Percentiles rank a stretch among this genome's conserved stretches.
phyloP scores from a whole-genome alignment of 2,888 invertebrate species.

The Dynastes hyllus region DNA sequence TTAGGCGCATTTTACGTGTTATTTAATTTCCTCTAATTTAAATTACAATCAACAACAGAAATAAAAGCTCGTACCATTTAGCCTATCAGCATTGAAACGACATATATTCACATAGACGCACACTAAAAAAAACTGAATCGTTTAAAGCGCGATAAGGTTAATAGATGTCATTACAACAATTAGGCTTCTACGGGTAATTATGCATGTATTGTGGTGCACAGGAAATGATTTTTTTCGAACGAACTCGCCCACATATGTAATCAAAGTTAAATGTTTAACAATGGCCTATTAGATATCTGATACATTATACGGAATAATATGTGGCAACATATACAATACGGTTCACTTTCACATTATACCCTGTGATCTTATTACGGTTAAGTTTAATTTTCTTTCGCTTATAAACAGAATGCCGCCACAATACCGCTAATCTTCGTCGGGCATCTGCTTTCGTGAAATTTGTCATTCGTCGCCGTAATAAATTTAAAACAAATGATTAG shows the following conservation, averaged over 20 bases:
- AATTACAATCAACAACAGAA: conserved; percentile 26
- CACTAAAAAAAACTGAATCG: conserved; percentile 30
- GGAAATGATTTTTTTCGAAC: conserved; percentile 62
- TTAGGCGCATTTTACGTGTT: conserved; percentile 9
- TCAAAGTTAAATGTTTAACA: conserved; percentile 72
- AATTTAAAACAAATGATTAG: conserved; percentile 27
- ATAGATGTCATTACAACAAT: conserved; percentile 72
- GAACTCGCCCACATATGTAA: conserved; percentile 72
- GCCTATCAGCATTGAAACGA: conserved; percentile 30
- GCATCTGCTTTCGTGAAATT: conserved; percentile 37
- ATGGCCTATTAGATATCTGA: conserved; percentile 70
- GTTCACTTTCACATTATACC: conserved; percentile 38
- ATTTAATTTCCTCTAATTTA: conserved; percentile 45
- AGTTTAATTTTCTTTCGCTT: conserved; percentile 37
- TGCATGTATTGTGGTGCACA: conserved; percentile 57
- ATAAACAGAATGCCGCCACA: conserved; percentile 1
- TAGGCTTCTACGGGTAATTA: conserved; percentile 72
- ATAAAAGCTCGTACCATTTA: conserved; percentile 3
- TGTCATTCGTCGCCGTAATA: conserved; percentile 38
- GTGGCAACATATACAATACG: background rate
- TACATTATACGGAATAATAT: conserved; percentile 55
- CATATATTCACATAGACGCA: conserved; percentile 17
- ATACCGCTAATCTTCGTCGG: conserved; percentile 36
- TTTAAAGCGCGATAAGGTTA: conserved; percentile 63
- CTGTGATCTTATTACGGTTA: conserved; percentile 38